A percentile compares a stretch with the other conserved stretches of the same genome.
Evolutionary conservation across 2,888 invertebrate species (phyloP).

Genomic region (Mamestra brassicae): DNA sequence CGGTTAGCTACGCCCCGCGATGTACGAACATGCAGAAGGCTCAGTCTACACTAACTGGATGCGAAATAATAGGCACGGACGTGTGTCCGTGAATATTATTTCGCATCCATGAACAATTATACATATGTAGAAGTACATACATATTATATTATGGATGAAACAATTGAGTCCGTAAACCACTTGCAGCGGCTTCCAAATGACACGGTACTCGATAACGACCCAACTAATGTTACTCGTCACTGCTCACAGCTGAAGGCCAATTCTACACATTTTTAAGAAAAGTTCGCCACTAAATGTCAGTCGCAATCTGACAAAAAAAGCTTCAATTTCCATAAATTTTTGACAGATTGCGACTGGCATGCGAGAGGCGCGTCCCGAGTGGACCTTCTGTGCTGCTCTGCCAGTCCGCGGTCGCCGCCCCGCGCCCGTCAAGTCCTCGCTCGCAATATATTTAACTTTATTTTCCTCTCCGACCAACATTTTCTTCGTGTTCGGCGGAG

Average conservation of each 20-base stretch:
- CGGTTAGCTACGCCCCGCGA: constrained; percentile 15
- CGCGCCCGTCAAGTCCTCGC: constrained; percentile 6
- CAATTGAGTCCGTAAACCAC: not conserved
- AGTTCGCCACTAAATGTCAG: no score
- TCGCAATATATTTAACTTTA: constrained; percentile 38
- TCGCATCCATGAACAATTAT: no score
- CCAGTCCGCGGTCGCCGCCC: constrained; percentile 15
- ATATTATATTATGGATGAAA: no score
- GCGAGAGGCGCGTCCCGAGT: not conserved
- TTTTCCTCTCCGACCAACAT: constrained; percentile 21
- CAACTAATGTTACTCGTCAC: no score
- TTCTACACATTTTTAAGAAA: no score
- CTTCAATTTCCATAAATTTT: no score
- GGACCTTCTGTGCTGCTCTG: constrained; percentile 14
- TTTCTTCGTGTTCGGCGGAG: constrained; percentile 1
- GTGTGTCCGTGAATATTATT: no score
- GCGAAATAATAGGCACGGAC: not conserved
- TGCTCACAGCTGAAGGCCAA: no score
- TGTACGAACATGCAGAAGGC: constrained; percentile 23
- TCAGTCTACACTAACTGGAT: not conserved
- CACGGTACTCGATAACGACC: not conserved
- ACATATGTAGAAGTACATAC: no score
- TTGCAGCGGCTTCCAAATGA: not conserved
- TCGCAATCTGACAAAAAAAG: no score
- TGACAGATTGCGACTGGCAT: no score